Conservation (phyloP, 2,113 vertebrate species). For the Scolopax mira region DNA sequence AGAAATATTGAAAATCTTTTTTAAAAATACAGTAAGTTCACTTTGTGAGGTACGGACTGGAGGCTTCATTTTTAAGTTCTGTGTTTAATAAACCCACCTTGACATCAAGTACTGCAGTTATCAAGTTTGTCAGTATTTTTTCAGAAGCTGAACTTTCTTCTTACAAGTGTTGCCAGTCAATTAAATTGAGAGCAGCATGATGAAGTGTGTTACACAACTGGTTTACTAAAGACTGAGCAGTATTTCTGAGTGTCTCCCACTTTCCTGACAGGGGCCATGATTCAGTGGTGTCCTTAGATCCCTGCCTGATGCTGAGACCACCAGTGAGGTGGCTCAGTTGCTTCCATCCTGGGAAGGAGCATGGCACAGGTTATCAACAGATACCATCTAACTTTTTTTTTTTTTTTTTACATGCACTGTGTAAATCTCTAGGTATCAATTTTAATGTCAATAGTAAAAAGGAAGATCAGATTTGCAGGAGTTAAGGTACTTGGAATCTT, state of each 20-base stretch:
- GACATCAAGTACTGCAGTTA: background rate
- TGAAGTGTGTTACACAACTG: background rate
- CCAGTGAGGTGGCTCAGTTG: background rate
- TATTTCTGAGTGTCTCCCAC: background rate
- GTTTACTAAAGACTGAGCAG: too few species aligned
- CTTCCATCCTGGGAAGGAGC: background rate
- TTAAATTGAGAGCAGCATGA: background rate
- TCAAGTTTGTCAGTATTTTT: background rate
- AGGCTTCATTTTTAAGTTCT: background rate
- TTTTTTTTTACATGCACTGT: accelerated
- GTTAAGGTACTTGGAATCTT: background rate
- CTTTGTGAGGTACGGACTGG: background rate
- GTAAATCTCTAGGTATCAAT: background rate
- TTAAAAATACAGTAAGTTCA: background rate
- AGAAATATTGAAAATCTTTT: background rate
- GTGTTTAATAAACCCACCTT: background rate
- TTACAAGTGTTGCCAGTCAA: background rate
- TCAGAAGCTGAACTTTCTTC: background rate
- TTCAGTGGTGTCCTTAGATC: background rate
- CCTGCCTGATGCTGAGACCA: background rate
- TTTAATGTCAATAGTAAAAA: background rate
- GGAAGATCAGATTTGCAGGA: background rate
- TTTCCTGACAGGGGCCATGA: background rate
- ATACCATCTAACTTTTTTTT: background rate
- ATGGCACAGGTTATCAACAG: background rate